Evolutionary conservation across 2,888 invertebrate species (phyloP), one percentile per base, ranked within the genome.

Genomic region (Hydrotaea cyrtoneurina): DNA sequence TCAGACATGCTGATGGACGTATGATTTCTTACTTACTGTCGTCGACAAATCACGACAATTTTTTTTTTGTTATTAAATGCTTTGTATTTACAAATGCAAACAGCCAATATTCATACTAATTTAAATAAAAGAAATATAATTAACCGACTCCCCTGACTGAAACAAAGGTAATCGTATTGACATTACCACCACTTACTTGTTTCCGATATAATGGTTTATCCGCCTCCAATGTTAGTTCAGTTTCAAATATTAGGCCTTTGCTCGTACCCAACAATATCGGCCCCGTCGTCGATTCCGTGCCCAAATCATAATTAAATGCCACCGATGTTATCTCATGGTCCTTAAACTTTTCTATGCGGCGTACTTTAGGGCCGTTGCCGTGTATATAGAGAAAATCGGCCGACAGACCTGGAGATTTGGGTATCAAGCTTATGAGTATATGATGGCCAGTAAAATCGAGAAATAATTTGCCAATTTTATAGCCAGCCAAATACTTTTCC

Each of bases 261-360:
- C 96, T 96, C 0, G 98, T 98, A 7, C 98, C 98, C 62, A 98
- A 91, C 55, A 99, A 93, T 88, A 99, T 97, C 0, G 97, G 95
- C 0, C 97, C 97, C 0, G 98, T 97, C 0, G 95, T 94, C 0
- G 91, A 92, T 82, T 95, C 95, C 0, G 95, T 95, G 1, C 94
- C 94, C 87, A 96, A 96, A 80, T 94, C 94, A 87, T 94, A 94
- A 91, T 97, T 98, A 96, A 98, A 99, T 0, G 96, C 98, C 0
- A 99, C 96, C 72, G 97, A 96, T 0, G 98, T 98, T 26, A 99
- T 95, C 90, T 97, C 96, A 91, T 97, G 96, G 82, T 92, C 92
- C 46, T 91, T 91, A 21, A 92, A 90, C 85, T 91, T 92, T 53
- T 93, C 93, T 19, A 93, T 93, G 23, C 93, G 94, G 89, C 96